Percentiles rank a stretch among this genome's conserved stretches.
Evolutionary conservation across 2,113 vertebrate species (phyloP).

Genomic region (Otis tarda): DNA sequence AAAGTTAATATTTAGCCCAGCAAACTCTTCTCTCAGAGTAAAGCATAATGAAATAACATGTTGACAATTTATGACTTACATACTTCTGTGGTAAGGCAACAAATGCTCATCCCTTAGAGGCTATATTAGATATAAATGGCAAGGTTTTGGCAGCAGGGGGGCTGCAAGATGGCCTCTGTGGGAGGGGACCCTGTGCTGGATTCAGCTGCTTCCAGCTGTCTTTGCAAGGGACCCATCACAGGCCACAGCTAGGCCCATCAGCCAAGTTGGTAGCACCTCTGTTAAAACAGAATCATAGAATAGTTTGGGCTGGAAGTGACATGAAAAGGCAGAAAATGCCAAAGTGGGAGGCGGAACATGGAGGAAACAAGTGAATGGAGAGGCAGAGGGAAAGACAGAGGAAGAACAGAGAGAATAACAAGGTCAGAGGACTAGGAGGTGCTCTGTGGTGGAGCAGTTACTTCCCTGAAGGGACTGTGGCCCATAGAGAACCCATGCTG

Average conservation of each 20-base stretch:
- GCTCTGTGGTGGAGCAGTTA: not conserved
- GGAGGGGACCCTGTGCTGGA: not conserved
- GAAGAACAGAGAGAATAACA: not conserved
- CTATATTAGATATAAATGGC: not conserved
- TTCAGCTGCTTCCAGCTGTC: not conserved
- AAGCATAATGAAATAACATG: not conserved
- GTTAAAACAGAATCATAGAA: not conserved
- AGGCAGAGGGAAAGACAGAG: not conserved
- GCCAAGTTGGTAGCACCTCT: not conserved
- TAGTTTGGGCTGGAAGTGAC: too few relatives aligned
- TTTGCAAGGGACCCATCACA: not conserved
- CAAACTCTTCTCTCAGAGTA: not conserved
- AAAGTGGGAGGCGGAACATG: rapidly evolving
- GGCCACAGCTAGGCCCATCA: not conserved
- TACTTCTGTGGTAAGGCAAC: not conserved
- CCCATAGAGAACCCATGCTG: not conserved
- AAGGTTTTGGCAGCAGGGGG: not conserved
- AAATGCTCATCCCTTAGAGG: not conserved
- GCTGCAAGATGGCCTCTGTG: not conserved
- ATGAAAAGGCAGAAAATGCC: not conserved
- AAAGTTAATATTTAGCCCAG: not conserved
- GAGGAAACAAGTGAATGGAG: not conserved
- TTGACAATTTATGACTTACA: not conserved
- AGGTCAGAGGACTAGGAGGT: not conserved
- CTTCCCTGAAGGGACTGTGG: not conserved